Evolutionary conservation across 2,888 invertebrate species (phyloP).

Genomic region (Sepiola atlantica): DNA sequence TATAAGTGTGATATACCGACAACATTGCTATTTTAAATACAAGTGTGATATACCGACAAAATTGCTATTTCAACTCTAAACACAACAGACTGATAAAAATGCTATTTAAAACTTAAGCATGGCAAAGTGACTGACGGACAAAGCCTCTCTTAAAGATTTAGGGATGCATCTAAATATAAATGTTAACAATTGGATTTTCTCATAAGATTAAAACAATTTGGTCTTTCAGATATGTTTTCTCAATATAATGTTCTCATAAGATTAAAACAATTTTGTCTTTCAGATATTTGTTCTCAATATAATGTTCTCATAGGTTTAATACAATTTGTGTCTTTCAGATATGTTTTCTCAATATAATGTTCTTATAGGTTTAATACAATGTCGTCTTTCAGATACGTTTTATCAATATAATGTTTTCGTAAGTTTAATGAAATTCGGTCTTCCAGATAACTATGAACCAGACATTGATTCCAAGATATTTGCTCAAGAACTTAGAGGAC

Average conservation of each 20-base stretch:
- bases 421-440: neutral
- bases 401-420: neutral
- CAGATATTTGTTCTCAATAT: conserved; percentile 34
- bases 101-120: too few relatives aligned
- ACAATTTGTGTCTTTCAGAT: neutral
- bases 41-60: too few relatives aligned
- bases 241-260: neutral
- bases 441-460: conserved; percentile 49
- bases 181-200: too few relatives aligned
- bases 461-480: neutral
- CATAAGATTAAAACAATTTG: neutral
- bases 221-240: neutral
- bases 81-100: too few relatives aligned
- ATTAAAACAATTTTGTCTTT: neutral
- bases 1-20: too few relatives aligned
- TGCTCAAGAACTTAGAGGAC: conserved; percentile 61
- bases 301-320: neutral
- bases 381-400: neutral
- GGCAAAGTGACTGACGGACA: too few relatives aligned
- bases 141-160: too few relatives aligned
- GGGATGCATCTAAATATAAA: too few relatives aligned
- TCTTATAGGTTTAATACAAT: neutral
- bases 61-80: too few relatives aligned
- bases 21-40: too few relatives aligned
- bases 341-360: neutral